Evolutionary conservation across 2,888 invertebrate species (phyloP).

Genomic region (Cynaeus angustus): DNA sequence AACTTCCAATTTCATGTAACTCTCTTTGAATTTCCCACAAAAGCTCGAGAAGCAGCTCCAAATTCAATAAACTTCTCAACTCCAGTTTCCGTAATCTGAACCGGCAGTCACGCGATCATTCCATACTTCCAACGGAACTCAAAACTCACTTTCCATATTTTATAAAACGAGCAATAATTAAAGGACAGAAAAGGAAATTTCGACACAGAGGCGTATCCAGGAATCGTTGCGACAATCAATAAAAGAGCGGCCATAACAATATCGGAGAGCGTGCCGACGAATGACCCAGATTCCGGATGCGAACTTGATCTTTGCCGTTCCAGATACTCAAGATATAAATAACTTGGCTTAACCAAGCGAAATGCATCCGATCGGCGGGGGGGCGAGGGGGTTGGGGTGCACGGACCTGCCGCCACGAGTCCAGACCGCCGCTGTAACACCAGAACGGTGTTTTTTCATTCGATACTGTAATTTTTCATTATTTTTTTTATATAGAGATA

Average conservation of each 20-base stretch:
- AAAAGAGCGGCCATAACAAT: constrained; percentile 39
- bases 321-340: constrained; percentile 49
- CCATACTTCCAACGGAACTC: neutral
- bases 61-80: constrained; percentile 4
- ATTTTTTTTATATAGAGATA: too few species aligned
- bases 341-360: constrained; percentile 33
- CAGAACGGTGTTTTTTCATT: too few species aligned
- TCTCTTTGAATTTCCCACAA: neutral
- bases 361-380: constrained; percentile 5
- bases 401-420: too few species aligned
- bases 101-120: constrained; percentile 4
- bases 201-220: neutral
- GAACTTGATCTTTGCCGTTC: constrained; percentile 54
- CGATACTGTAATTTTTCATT: too few species aligned
- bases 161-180: neutral
- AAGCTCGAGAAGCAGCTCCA: neutral
- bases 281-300: constrained; percentile 54
- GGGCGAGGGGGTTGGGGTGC: too few species aligned
- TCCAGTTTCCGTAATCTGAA: constrained; percentile 2
- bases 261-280: constrained; percentile 37
- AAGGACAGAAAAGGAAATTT: neutral
- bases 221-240: constrained; percentile 1
- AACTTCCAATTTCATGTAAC: neutral
- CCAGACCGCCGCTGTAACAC: too few species aligned
- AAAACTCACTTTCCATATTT: neutral